A percentile compares a stretch with the other conserved stretches of the same genome.
phyloP scores from a whole-genome alignment of 2,113 vertebrate genomes.

The Oxyruncus cristatus region DNA sequence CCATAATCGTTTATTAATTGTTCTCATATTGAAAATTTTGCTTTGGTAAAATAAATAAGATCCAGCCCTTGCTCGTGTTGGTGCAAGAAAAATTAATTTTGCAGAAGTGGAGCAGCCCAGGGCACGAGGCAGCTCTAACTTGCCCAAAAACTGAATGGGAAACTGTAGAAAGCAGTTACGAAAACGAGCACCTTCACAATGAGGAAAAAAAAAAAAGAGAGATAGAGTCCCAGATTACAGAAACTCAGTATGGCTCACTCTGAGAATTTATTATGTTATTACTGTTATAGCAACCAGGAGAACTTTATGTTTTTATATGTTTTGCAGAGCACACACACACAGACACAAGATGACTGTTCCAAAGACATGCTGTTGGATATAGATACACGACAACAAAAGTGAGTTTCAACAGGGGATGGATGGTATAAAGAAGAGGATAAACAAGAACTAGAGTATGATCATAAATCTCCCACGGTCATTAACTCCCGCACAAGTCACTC shows the following conservation, averaged over 20 bases:
- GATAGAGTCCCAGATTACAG: neutral
- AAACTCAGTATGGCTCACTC: neutral
- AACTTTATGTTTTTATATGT: neutral
- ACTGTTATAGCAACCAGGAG: neutral
- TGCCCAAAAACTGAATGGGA: neutral
- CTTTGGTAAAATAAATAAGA: conserved; percentile 14
- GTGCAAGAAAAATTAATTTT: neutral
- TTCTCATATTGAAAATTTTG: conserved; percentile 19
- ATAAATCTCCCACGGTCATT: neutral
- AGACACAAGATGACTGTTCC: neutral
- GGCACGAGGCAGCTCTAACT: rapidly evolving
- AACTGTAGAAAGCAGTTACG: neutral
- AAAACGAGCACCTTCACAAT: neutral
- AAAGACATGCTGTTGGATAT: neutral
- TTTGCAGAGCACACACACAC: neutral
- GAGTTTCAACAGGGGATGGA: neutral
- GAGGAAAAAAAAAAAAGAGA: rapidly evolving
- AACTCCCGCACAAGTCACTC: neutral
- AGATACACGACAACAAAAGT: neutral
- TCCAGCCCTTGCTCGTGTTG: neutral
- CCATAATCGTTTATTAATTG: conserved; percentile 40
- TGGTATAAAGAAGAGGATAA: neutral
- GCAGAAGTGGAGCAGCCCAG: neutral
- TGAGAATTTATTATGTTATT: neutral
- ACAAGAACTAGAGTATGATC: neutral